Base-by-base conservation (phyloP, 1,140 invertebrate species). In the Berghia stephanieae region DNA sequence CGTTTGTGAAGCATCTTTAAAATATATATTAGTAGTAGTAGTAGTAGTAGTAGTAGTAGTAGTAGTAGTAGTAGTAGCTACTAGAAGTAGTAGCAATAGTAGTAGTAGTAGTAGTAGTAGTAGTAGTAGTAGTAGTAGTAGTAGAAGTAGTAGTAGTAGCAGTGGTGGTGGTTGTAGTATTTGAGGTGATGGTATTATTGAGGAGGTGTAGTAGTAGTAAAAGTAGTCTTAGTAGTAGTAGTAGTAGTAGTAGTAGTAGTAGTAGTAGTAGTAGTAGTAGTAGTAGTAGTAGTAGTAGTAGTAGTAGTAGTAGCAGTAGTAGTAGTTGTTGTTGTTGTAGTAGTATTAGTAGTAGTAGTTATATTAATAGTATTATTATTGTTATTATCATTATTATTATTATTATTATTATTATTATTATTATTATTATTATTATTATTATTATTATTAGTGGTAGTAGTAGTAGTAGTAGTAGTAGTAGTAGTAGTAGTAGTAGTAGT, bases 191-290 rank as follows among this genome's bases (percentile, higher is more conserved):
- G 10, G 60, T 63, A 18, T 63, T 63, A 10, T 16, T 13, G 13
- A 63, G 60, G 13, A 63, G 60, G 13, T 10, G 27, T 27, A 63
- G 27, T 27, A 63, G 60, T 27, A 63, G 60, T 63, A 63, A 27
- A 16, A 63, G 60, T 63, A 63, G 60, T 63, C 8, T 13, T 63
- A 63, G 60, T 63, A 63, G 60, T 63, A 63, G 60, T 63, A 63
- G 60, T 63, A 63, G 60, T 63, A 63, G 60, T 63, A 63, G 60
- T 63, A 63, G 60, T 63, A 63, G 60, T 63, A 63, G 60, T 63
- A 63, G 60, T 63, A 63, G 60, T 63, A 63, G 60, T 63, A 63
- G 60, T 63, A 63, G 60, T 63, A 63, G 60, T 63, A 63, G 60
- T 63, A 63, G 60, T 63, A 63, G 27, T 63, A 63, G 60, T 63